Evolutionary conservation across 2,797 vertebrate genomes (phyloP).

Genomic region (Cyclopterus lumpus): DNA sequence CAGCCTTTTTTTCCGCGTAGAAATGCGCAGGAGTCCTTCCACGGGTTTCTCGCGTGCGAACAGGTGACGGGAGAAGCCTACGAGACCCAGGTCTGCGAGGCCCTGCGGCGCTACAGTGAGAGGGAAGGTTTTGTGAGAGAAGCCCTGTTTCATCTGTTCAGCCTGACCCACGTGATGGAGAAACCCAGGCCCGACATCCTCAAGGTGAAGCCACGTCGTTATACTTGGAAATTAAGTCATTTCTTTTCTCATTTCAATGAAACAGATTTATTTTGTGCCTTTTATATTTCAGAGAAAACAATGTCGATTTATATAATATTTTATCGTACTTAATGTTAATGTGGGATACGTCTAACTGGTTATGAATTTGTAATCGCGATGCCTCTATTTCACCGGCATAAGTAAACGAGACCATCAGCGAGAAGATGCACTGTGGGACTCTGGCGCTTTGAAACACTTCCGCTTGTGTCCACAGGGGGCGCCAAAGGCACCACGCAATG

Average conservation of each 20-base stretch:
- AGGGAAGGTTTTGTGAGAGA: conserved; percentile 97
- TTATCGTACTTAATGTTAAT: background rate
- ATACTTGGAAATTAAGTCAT: background rate
- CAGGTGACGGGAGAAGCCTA: conserved; percentile 99
- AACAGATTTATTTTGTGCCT: no score
- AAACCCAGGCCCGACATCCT: conserved; percentile 97
- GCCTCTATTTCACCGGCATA: no score
- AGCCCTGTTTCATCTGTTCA: conserved; percentile 98
- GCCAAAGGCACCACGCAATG: no score
- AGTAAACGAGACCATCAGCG: no score
- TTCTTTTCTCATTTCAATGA: no score
- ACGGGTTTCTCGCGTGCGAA: background rate
- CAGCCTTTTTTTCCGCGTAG: background rate
- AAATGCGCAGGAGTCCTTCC: no score
- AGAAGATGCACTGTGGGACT: no score
- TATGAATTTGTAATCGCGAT: no score
- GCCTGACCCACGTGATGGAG: conserved; percentile 96
- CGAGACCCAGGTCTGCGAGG: conserved; percentile 97
- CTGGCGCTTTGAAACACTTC: no score
- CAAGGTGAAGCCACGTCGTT: conserved; percentile 83
- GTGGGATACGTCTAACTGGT: no score
- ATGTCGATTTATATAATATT: background rate
- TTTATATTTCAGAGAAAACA: no score
- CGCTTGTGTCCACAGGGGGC: no score
- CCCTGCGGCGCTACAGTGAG: conserved; percentile 95